phyloP scores from a whole-genome alignment of 2,113 vertebrate species.

The Oenanthe melanoleuca region DNA sequence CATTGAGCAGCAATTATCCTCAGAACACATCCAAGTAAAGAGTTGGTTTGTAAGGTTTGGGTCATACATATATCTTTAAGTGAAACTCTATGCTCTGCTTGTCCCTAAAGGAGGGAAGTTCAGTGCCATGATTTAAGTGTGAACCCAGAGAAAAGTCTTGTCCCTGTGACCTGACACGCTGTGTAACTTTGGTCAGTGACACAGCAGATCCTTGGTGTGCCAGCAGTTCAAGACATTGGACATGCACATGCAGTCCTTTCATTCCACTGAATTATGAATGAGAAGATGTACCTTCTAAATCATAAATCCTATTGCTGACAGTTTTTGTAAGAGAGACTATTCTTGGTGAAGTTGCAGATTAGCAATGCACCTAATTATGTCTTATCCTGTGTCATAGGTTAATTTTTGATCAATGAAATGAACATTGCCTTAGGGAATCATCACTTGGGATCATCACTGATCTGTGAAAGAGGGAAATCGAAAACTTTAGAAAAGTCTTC shows the following conservation, averaged over 20 bases:
- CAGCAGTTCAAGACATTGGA: neutral
- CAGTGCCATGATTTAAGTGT: neutral
- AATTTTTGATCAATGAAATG: neutral
- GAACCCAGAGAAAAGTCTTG: neutral
- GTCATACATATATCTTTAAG: accelerated
- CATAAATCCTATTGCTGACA: neutral
- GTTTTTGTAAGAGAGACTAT: neutral
- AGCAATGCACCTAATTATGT: neutral
- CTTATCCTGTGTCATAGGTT: neutral
- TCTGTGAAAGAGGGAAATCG: neutral
- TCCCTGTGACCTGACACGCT: accelerated
- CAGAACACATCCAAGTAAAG: neutral
- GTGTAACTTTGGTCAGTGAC: neutral
- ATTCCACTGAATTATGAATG: neutral
- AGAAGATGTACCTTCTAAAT: neutral
- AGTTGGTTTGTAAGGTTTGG: neutral
- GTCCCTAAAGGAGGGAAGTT: neutral
- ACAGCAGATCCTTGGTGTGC: neutral
- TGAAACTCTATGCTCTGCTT: neutral
- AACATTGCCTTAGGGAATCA: neutral
- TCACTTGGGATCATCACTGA: neutral
- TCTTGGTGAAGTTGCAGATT: neutral
- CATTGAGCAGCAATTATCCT: neutral
- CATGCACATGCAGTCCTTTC: neutral
- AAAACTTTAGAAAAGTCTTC: neutral